phyloP scores from a whole-genome alignment of 2,113 vertebrate species.

The Hydrolagus affinis region DNA sequence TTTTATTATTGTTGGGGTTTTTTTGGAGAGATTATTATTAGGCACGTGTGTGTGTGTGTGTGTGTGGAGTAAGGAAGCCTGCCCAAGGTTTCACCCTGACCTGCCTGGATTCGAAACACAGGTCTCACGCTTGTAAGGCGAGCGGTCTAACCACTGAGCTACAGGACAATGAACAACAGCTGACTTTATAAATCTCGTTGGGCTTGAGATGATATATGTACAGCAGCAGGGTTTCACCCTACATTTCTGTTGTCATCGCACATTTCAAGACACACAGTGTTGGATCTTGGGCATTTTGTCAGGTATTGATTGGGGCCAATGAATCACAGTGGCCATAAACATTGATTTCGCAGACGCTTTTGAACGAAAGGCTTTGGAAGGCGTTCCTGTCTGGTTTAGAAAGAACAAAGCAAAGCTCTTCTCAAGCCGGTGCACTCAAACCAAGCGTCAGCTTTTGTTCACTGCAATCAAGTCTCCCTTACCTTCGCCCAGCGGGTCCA shows the following conservation, averaged over 20 bases:
- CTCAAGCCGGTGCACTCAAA: background rate
- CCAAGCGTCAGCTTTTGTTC: background rate
- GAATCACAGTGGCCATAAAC: background rate
- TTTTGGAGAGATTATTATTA: no score
- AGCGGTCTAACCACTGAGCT: no score
- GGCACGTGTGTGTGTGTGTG: no score
- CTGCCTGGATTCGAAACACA: no score
- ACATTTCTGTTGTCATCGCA: background rate
- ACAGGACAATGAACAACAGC: background rate
- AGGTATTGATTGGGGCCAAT: background rate
- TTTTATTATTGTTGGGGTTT: no score
- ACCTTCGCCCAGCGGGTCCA: conserved; percentile 84
- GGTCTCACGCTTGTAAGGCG: no score
- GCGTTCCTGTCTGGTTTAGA: background rate
- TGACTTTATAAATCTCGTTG: background rate
- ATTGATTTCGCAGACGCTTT: background rate
- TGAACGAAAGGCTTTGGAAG: background rate
- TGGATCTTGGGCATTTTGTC: background rate
- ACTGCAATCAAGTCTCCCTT: conserved; percentile 44
- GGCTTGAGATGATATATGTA: background rate
- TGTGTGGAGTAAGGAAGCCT: no score
- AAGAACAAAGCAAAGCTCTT: background rate
- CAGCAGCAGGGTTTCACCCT: background rate
- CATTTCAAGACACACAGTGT: no score
- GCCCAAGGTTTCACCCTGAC: no score